A percentile compares a stretch with the other conserved stretches of the same genome.
These are phyloP conservation scores for Drosophila formosana DNA, from an alignment of 2,888 invertebrate genomes.

Conservation along the genomic window DNA sequence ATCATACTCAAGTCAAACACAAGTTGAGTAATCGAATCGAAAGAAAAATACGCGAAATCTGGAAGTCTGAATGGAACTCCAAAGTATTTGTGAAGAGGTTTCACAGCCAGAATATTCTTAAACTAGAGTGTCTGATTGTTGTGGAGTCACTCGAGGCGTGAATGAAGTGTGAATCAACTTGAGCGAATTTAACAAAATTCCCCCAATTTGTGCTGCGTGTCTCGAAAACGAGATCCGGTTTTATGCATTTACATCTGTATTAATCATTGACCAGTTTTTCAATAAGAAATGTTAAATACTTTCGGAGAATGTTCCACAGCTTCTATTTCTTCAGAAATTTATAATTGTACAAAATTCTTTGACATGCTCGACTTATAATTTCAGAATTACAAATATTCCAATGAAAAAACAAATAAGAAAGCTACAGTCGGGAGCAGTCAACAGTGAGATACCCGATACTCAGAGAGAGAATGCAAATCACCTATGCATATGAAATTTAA, in stretches of 20 bases:
- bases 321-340: neutral
- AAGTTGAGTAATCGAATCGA: constrained; percentile 11
- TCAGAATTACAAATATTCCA: too few species aligned
- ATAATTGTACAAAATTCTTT: neutral
- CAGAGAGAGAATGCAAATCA: too few species aligned
- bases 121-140: constrained; percentile 5
- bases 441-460: too few species aligned
- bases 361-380: too few species aligned
- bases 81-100: constrained; percentile 9
- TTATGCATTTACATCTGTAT: neutral
- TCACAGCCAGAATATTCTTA: constrained; percentile 9
- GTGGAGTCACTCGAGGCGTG: constrained; percentile 24
- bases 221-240: neutral
- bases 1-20: constrained; percentile 17
- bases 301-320: neutral
- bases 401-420: too few species aligned
- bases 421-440: too few species aligned
- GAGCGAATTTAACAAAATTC: constrained; percentile 11
- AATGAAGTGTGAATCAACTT: constrained; percentile 36
- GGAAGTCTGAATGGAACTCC: constrained; percentile 15
- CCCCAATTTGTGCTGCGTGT: neutral
- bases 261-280: constrained; percentile 11
- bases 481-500: too few species aligned
- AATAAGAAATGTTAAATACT: neutral
- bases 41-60: neutral